Evolutionary conservation across 2,888 invertebrate genomes (phyloP).

Genomic region (Clepsis dumicolana): DNA sequence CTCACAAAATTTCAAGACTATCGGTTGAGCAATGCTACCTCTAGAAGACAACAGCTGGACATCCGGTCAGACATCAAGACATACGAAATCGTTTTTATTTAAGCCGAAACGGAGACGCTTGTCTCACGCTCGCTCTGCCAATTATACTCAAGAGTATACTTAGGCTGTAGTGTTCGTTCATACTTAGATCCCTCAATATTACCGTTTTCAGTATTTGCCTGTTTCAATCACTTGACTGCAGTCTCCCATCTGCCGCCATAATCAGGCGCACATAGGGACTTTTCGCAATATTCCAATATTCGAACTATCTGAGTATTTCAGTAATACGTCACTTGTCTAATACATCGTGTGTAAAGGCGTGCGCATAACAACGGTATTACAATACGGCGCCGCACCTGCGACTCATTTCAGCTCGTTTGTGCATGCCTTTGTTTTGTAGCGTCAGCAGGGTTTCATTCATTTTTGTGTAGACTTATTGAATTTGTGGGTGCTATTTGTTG

Average conservation of each 20-base stretch:
- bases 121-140: no score
- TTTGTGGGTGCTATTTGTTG: neutral
- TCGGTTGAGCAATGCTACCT: no score
- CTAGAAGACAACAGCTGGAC: no score
- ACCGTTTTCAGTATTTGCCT: neutral
- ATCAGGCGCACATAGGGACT: neutral
- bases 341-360: slow-evolving; percentile 17
- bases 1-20: no score
- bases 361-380: slow-evolving; percentile 22
- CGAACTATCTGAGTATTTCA: slow-evolving; percentile 6
- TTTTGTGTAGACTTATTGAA: neutral
- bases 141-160: no score
- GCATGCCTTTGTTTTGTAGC: slow-evolving; percentile 30
- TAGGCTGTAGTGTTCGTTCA: no score
- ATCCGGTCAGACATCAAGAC: no score
- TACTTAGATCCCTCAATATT: neutral
- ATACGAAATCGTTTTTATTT: no score
- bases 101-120: no score
- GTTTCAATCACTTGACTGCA: neutral
- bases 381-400: slow-evolving; percentile 39
- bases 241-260: neutral
- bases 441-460: slow-evolving; percentile 23
- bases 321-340: slow-evolving; percentile 33
- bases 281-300: slow-evolving; percentile 7
- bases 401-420: slow-evolving; percentile 29